Evolutionary conservation across 2,113 vertebrate species (phyloP).

Genomic region (Sisor rabdophorus): DNA sequence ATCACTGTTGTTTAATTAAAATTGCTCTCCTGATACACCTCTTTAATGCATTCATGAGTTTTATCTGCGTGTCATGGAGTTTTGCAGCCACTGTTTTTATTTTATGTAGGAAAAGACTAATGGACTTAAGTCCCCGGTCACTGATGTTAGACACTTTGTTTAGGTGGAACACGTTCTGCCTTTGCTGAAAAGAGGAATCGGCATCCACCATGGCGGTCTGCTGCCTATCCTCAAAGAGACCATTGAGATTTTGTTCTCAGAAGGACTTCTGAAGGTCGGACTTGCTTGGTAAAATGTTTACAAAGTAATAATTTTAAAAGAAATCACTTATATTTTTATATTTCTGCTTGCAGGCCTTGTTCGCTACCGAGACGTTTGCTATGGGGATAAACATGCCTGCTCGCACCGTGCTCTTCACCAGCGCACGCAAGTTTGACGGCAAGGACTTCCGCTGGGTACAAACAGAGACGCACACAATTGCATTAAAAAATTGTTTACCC

Average conservation of each 20-base stretch:
- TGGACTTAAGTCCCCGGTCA: too few relatives aligned
- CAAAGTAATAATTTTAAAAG: not conserved
- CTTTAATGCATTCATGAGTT: too few relatives aligned
- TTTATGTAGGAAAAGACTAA: too few relatives aligned
- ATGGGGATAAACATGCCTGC: slow-evolving; percentile 99
- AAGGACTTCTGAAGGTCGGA: slow-evolving; percentile 90
- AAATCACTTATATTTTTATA: not conserved
- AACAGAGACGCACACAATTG: too few relatives aligned
- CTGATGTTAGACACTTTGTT: not conserved
- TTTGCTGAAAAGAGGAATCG: slow-evolving; percentile 90
- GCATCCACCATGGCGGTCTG: slow-evolving; percentile 95
- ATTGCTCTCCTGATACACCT: too few relatives aligned
- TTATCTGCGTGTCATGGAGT: too few relatives aligned
- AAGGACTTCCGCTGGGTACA: slow-evolving; percentile 95
- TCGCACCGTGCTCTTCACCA: slow-evolving; percentile 96
- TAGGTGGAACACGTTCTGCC: slow-evolving; percentile 81
- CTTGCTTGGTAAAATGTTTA: not conserved
- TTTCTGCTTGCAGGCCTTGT: slow-evolving; percentile 77
- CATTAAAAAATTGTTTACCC: too few relatives aligned
- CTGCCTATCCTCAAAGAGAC: slow-evolving; percentile 98
- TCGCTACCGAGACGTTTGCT: slow-evolving; percentile 97
- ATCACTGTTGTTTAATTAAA: too few relatives aligned
- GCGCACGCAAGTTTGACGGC: slow-evolving; percentile 93
- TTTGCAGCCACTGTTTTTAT: too few relatives aligned
- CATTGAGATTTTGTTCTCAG: slow-evolving; percentile 97